Base-by-base conservation (phyloP, 2,113 vertebrate genomes). In the Strix aluco region DNA sequence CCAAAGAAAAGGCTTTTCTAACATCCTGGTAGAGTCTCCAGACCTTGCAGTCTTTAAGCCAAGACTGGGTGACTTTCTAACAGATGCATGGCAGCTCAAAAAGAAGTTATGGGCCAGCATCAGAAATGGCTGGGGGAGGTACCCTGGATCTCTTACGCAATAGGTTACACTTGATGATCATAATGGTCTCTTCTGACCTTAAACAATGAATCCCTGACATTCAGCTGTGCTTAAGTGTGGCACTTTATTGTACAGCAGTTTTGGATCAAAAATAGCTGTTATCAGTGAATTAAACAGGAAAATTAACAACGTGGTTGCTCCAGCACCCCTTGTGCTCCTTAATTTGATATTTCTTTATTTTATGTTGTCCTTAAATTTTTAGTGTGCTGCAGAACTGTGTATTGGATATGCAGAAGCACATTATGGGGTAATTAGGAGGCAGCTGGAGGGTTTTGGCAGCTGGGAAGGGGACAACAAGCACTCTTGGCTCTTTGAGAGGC, bases 361-460 rank as follows among this genome's bases (percentile, higher is more conserved):
- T 85, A 74, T n/a, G n/a, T 62, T 91, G 78, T 83, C 61, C 86
- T 91, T 92, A 90, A 78, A 69, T 89, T 94, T 92, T 89, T 78
- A 83, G 73, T 51, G 79, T 93, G 79, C 85, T 83, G 75, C 51
- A 86, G 85, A 81, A 75, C 73, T 88, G 61, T 74, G 69, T 73
- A 74, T 17, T 96, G 61, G 81, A 72, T 86, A 94, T 47, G 62
- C 83, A 91, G 72, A 91, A 84, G 47, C 84, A 49, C 66, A 90
- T 96, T 93, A 91, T 86, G 84, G 70, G 85, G 79, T 95, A 92
- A 97, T 92, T 94, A 93, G 44, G 44, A 96, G 88, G 93, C 94
- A 96, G 85, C 89, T 95, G 92, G 86, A 95, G 83, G 81, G 88
- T 92, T 96, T 95, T 95, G 91, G 96, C 97, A 96, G 89, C 95